These are phyloP conservation scores for Darwinula stevensoni DNA, from an alignment of 2,888 invertebrate genomes.

Conservation along the genomic window DNA sequence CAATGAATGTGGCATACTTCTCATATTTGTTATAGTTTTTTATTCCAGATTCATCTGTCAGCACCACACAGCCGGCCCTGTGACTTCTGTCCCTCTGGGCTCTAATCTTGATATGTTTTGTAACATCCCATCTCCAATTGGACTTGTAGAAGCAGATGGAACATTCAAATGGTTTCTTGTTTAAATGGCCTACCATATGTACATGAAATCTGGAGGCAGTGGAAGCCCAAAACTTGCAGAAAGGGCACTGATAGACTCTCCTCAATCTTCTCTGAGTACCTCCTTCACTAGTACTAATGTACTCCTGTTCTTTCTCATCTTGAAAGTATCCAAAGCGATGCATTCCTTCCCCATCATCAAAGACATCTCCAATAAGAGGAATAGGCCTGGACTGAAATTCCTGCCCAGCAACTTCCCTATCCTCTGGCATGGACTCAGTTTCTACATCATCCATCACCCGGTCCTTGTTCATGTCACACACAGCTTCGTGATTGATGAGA, in stretches of 20 bases:
- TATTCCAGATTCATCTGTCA: conserved; percentile 70
- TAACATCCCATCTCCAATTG: conserved; percentile 91
- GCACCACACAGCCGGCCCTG: conserved; percentile 30
- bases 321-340: too few relatives aligned
- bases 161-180: conserved; percentile 76
- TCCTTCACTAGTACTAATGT: not conserved
- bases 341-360: too few relatives aligned
- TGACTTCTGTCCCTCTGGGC: conserved; percentile 55
- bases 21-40: conserved; percentile 78
- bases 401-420: too few relatives aligned
- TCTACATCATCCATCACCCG: too few relatives aligned
- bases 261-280: conserved; percentile 9
- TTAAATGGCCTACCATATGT: conserved; percentile 69
- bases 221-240: conserved; percentile 71
- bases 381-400: too few relatives aligned
- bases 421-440: too few relatives aligned
- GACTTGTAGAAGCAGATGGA: conserved; percentile 74
- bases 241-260: conserved; percentile 68
- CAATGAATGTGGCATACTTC: conserved; percentile 27
- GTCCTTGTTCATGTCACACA: too few relatives aligned
- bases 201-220: conserved; percentile 78
- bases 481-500: conserved; percentile 29
- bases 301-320: not conserved
- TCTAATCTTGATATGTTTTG: conserved; percentile 74
- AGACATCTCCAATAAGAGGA: too few relatives aligned